Evolutionary conservation across 2,797 vertebrate species (phyloP), one percentile per base, ranked within the genome.

Genomic region (Synanceia verrucosa): DNA sequence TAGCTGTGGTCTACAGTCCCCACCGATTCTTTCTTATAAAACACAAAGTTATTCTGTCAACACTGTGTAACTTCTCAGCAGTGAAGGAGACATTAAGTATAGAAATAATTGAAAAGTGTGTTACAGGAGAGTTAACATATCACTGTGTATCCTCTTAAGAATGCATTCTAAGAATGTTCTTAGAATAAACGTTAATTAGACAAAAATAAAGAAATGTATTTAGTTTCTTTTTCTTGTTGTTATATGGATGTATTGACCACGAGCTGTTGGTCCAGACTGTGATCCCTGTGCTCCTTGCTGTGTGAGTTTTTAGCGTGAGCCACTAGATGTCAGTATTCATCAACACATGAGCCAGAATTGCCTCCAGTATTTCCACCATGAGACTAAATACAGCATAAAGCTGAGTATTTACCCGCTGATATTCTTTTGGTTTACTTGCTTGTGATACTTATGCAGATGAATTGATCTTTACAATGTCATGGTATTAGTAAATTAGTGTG

Each of bases 291-390:
- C 24, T 14, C n/a, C 31, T 55, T 39, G 18, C 12, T n/a, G 10
- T 2, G 13, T 43, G 5, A 26, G 11, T 44, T 76, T 52, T 41
- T 7, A 7, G 4, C 31, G 43, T 55, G 0, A 5, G 9, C 88
- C 92, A 79, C 91, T 90, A 92, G 92, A 82, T 91, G 92, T 84
- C 90, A 88, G 89, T 85, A 88, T 91, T 84, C 58, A 76, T 88
- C 67, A 89, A 90, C 59, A 19, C 59, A 83, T 90, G 36, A 31
- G 31, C 8, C 60, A 21, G 2, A 67, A n/a, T 29, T 10, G 29
- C 21, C n/a, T n/a, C n/a, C n/a, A 47, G 43, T 36, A 19, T 3
- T 24, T 11, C 43, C 24, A 10, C 9, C 43, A 26, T 60, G 2
- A 9, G 4, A 56, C n/a, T 2, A 37, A 33, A 61, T 73, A 34